Base-by-base conservation (phyloP, 53 echinoderm and acorn worm species). In the Holothuria leucospilota region DNA sequence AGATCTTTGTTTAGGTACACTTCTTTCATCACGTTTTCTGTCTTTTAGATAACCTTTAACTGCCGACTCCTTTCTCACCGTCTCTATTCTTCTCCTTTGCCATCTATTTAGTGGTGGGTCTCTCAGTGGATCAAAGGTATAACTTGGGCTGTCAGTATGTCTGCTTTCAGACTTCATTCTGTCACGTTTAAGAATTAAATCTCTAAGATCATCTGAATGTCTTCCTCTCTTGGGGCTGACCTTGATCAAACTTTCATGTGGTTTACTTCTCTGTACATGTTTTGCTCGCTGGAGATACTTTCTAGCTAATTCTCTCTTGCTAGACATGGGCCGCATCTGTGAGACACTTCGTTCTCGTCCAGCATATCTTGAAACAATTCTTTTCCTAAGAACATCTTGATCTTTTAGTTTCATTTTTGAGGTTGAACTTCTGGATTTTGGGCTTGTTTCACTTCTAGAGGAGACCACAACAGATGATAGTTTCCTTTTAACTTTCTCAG, bases 21-120 rank as follows among this genome's bases (percentile, higher is more conserved):
- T 2, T 52, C 23, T 24, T 75, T 52, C 14, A 13, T 38, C 21
- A 38, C 14, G 9, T 38, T 13, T 34, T 68, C 16, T 14, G 68
- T 28, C 68, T 16, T 68, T 13, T 27, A 7, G 21, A 20, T 28
- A 2, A 39, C 20, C 70, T 0, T 39, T n/a, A 38, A 13, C 5
- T 21, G 21, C 15, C 15, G 16, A 51, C n/a, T 51, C 75, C 52
- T 25, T 28, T 75, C 75, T 27, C 23, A 8, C 23, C 7, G 53
- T 75, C 75, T 75, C 25, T 75, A 13, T 53, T 75, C 52, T 52
- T 49, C 51, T 75, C n/a, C 75, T 24, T 75, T 25, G 15, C 49
- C 25, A 51, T 75, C 27, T 20, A 15, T 49, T 49, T 1, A 2
- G 4, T 1, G 51, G 25, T 21, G 23, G 5, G 27, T 8, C 25